Percentiles rank a stretch among this genome's conserved stretches.
Conservation (phyloP, 2,113 vertebrate species). For the Apteryx owenii region DNA sequence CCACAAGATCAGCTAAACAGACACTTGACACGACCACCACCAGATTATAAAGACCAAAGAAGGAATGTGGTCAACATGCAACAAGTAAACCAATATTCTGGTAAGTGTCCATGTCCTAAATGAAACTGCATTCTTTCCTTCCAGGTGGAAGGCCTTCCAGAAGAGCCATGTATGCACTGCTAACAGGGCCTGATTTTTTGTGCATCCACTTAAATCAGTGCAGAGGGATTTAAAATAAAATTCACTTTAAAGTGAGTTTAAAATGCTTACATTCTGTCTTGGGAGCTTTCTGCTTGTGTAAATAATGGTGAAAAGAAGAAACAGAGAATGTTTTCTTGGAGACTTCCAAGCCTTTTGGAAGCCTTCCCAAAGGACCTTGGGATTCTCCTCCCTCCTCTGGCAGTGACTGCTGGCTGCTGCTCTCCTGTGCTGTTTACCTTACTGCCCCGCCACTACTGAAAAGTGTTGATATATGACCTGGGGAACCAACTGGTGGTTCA, state of each 20-base stretch:
- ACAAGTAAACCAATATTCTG: constrained; percentile 83
- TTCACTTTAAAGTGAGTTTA: not conserved
- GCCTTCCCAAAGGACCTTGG: not conserved
- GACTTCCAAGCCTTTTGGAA: not conserved
- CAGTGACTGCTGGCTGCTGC: not conserved
- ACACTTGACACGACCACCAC: constrained; percentile 92
- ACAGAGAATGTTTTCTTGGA: not conserved
- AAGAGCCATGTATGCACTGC: not conserved
- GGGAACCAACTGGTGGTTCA: not conserved
- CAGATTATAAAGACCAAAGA: constrained; percentile 94
- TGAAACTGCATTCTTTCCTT: not conserved
- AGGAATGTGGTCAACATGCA: constrained; percentile 82
- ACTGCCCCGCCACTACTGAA: not conserved
- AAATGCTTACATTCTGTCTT: not conserved
- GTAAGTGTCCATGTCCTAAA: constrained; percentile 68
- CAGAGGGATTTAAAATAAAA: not conserved
- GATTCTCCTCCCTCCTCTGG: not conserved
- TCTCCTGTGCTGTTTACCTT: not conserved
- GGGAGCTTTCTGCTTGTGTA: not conserved
- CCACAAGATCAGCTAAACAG: constrained; percentile 90
- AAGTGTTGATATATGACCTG: not conserved
- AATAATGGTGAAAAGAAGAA: not conserved
- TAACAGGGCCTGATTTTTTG: not conserved
- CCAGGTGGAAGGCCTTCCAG: not conserved
- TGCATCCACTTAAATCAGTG: fast-evolving